phyloP scores from a whole-genome alignment of 64 coral and sea anemone genomes.

The Stichodactyla helianthus region DNA sequence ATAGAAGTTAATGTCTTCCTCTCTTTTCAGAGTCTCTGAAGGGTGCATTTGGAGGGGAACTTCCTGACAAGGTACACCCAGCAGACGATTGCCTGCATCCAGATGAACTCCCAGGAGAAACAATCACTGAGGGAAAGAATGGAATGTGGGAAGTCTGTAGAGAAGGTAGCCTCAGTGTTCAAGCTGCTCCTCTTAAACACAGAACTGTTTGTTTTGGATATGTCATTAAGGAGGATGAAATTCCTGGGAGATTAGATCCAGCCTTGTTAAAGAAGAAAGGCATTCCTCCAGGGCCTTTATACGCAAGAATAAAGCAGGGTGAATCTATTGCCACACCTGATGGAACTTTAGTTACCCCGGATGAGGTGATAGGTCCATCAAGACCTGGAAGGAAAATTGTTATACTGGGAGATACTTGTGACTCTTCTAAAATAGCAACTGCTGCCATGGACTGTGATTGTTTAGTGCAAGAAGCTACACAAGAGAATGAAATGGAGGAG shows the following conservation, averaged over 20 bases:
- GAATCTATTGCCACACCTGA: slow-evolving; percentile 56
- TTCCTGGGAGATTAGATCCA: slow-evolving; percentile 84
- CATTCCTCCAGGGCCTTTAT: slow-evolving; percentile 84
- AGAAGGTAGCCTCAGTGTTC: slow-evolving; percentile 56
- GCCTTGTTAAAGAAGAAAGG: slow-evolving; percentile 74
- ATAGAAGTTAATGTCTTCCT: not conserved
- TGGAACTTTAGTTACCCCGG: slow-evolving; percentile 56
- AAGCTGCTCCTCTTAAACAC: slow-evolving; percentile 77
- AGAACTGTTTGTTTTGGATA: slow-evolving; percentile 80
- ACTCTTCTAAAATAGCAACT: slow-evolving; percentile 55
- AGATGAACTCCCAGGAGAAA: slow-evolving; percentile 62
- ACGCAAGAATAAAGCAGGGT: slow-evolving; percentile 92
- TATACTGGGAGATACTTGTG: slow-evolving; percentile 89
- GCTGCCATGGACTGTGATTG: slow-evolving; percentile 63
- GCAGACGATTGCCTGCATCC: slow-evolving; percentile 26
- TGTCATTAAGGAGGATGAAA: slow-evolving; percentile 72
- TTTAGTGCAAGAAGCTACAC: slow-evolving; percentile 91
- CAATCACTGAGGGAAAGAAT: slow-evolving; percentile 27
- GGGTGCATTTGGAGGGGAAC: not conserved
- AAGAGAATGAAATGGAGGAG: slow-evolving; percentile 76
- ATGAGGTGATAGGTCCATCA: slow-evolving; percentile 68
- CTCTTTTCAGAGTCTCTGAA: not conserved
- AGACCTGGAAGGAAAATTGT: slow-evolving; percentile 76
- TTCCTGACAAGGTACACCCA: not conserved
- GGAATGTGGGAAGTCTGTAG: slow-evolving; percentile 73